These are phyloP conservation scores for Philhelius pedissequus DNA, from an alignment of 2,888 invertebrate genomes.

Conservation along the genomic window DNA sequence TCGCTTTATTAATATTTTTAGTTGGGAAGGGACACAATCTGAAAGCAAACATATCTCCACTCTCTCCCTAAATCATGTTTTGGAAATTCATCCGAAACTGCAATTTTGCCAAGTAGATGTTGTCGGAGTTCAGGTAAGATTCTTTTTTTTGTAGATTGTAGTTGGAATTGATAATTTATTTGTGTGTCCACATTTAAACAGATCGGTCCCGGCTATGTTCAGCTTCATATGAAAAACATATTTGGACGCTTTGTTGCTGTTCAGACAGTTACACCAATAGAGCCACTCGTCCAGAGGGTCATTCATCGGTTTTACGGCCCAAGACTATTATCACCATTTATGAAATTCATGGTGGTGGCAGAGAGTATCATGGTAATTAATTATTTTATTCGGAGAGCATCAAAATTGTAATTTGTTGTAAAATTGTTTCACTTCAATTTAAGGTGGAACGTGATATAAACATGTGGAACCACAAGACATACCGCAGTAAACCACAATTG, in stretches of 20 bases:
- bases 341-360: conserved; percentile 83
- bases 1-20: conserved; percentile 33
- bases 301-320: conserved; percentile 88
- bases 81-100: conserved; percentile 82
- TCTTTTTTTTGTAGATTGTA: neutral
- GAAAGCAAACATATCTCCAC: conserved; percentile 82
- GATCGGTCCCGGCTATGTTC: conserved; percentile 89
- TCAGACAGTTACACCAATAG: conserved; percentile 89
- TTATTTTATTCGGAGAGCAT: neutral
- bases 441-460: conserved; percentile 91
- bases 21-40: conserved; percentile 80
- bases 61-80: conserved; percentile 83
- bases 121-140: conserved; percentile 84
- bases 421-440: conserved; percentile 68
- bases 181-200: conserved; percentile 71
- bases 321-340: conserved; percentile 81
- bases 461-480: conserved; percentile 93
- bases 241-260: conserved; percentile 83
- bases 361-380: conserved; percentile 85
- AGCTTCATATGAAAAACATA: conserved; percentile 82
- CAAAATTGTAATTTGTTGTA: neutral
- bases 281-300: conserved; percentile 87
- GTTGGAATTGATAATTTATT: neutral
- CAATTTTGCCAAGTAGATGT: conserved; percentile 82
- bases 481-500: conserved; percentile 84